Base-by-base conservation (phyloP, 2,113 vertebrate genomes). In the Pluvialis apricaria region DNA sequence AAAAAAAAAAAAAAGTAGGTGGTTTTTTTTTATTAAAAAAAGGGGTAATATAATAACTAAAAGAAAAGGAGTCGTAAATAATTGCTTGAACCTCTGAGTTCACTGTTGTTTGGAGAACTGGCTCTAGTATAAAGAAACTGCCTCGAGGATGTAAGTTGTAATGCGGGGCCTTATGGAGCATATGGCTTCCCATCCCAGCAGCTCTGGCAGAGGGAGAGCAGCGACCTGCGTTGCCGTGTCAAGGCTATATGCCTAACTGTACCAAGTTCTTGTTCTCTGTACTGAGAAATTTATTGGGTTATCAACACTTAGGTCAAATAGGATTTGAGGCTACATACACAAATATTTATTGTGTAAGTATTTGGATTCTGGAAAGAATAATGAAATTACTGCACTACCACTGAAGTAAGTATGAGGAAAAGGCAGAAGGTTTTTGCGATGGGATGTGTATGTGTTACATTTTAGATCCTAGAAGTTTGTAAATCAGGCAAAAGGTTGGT, bases 211-310 rank as follows among this genome's bases (percentile, higher is more conserved):
- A 18, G 44, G 0, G 16, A 32, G 8, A 60, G 36, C 54, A 24
- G 2, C 1, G 26, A 12, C 5, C 31, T 5, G 34, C 2, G 0
- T 13, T 47, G 54, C 42, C 0, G 0, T n/a, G 45, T 6, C 26
- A 42, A 36, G 40, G 54, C 54, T 25, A 4, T 8, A 3, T 17
- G 18, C 15, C 52, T 0, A 5, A 19, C 32, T 36, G 12, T 13
- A 8, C 42, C 61, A 13, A 9, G 14, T 8, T 49, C 51, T 29
- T 22, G 6, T 54, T 55, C 25, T 64, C 54, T 6, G 6, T 1
- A 20, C 17, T 14, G 40, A 58, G 57, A 62, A 16, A 15, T 15
- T 15, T 31, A 26, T 22, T 26, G 58, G 4, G 5, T 25, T 69
- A 61, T n/a, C 62, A 42, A 38, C 13, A 15, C 17, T 34, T 42